Conservation (phyloP, 2,113 vertebrate genomes). For the Meriones unguiculatus region DNA sequence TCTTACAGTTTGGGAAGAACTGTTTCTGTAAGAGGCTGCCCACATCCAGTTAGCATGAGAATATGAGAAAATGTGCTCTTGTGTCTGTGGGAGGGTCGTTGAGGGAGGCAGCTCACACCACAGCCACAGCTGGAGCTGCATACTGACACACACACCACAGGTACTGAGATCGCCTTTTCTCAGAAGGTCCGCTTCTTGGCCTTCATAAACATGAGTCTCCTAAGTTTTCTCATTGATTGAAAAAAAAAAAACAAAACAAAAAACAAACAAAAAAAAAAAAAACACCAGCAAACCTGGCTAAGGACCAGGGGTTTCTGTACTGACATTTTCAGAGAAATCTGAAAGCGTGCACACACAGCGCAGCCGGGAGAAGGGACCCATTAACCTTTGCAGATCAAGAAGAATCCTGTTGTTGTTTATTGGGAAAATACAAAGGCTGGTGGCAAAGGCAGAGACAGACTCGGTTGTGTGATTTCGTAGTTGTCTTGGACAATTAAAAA, state of each 20-base stretch:
- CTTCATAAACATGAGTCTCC: not conserved
- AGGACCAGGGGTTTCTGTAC: not conserved
- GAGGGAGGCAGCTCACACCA: not conserved
- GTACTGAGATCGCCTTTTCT: not conserved
- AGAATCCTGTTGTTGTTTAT: conserved; percentile 11
- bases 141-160: not conserved
- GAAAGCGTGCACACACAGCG: not conserved
- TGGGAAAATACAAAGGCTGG: not conserved
- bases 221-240: not conserved
- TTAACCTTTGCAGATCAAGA: not conserved
- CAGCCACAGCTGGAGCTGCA: not conserved
- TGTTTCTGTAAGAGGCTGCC: not conserved
- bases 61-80: not conserved
- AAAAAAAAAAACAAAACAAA: too few relatives aligned
- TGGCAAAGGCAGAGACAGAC: not conserved
- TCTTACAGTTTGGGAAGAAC: conserved; percentile 1
- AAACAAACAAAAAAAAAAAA: too few relatives aligned
- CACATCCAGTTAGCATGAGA: not conserved
- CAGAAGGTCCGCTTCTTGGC: not conserved
- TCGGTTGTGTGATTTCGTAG: not conserved
- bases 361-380: not conserved
- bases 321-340: not conserved
- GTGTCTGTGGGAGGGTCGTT: accelerated
- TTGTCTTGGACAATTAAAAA: not conserved
- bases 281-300: not conserved